Evolutionary conservation across 2,113 vertebrate genomes (phyloP), one percentile per base, ranked within the genome.

Genomic region (Callospermophilus lateralis): DNA sequence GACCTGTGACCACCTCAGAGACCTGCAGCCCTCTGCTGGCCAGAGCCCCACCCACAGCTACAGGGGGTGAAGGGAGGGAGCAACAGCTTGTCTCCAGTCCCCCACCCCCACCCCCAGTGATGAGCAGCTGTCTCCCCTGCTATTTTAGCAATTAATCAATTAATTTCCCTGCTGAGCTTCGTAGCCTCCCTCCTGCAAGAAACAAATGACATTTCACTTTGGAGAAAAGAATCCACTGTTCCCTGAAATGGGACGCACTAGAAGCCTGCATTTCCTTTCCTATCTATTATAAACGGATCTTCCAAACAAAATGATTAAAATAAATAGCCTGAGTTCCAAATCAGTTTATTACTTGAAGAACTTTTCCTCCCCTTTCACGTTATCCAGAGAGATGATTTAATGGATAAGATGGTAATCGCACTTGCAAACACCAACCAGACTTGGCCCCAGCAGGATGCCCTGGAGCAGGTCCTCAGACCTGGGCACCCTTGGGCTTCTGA

Each of bases 81-180:
- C 58, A 84, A 39, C 45, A 26, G 65, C 72, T 39, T 4, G 2
- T 22, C 83, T 92, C 42, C 42, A 42, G 42, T 42, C 42, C 89
- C 53, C 83, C 42, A n/a, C n/a, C n/a, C n/a, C n/a, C n/a, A n/a
- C n/a, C n/a, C n/a, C n/a, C n/a, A n/a, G 28, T 32, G 45, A 48
- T 84, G 53, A 93, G 94, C 51, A 70, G 1, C 65, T 63, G 22
- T 72, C 51, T n/a, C 68, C 70, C 78, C 70, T 24, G 83, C 77
- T 48, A 89, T 96, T 95, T 97, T 97, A 72, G 95, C 87, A 96
- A 61, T 95, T 96, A 98, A 98, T 95, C 87, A 96, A 61, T 95
- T 96, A 98, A 98, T 95, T 97, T 95, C 26, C 91, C 95, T 77
- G 93, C 77, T 84, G 94, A 90, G 86, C 95, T 93, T 83, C 51